phyloP scores from a whole-genome alignment of 2,888 invertebrate genomes.

The Eupithecia tripunctaria region DNA sequence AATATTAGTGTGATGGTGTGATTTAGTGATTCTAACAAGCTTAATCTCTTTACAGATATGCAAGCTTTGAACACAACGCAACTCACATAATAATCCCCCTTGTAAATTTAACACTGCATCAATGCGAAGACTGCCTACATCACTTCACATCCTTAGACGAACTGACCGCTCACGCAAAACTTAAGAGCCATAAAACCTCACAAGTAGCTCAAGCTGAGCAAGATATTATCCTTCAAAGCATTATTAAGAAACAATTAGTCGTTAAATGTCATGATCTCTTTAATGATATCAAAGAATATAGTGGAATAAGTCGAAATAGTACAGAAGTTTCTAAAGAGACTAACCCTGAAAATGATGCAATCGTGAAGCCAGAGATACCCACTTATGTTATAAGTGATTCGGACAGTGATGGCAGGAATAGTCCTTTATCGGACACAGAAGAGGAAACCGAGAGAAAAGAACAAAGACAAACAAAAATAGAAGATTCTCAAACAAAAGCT shows the following conservation, averaged over 20 bases:
- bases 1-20: too few relatives aligned
- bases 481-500: not conserved
- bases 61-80: conserved; percentile 53
- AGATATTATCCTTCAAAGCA: conserved; percentile 29
- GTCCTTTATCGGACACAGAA: not conserved
- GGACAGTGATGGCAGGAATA: not conserved
- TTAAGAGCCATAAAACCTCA: conserved; percentile 43
- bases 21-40: not conserved
- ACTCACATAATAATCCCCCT: conserved; percentile 64
- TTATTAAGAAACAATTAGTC: conserved; percentile 30
- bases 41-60: conserved; percentile 50
- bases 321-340: not conserved
- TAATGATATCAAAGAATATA: not conserved
- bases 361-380: not conserved
- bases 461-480: not conserved
- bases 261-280: conserved; percentile 29
- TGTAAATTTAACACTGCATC: conserved; percentile 42
- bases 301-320: not conserved
- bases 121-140: conserved; percentile 50
- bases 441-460: not conserved
- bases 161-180: conserved; percentile 44
- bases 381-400: not conserved
- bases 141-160: conserved; percentile 50
- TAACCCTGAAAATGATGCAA: not conserved
- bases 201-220: conserved; percentile 9